Evolutionary conservation across 2,797 vertebrate species (phyloP), one percentile per base, ranked within the genome.

Genomic region (Eulemur coronatus): DNA sequence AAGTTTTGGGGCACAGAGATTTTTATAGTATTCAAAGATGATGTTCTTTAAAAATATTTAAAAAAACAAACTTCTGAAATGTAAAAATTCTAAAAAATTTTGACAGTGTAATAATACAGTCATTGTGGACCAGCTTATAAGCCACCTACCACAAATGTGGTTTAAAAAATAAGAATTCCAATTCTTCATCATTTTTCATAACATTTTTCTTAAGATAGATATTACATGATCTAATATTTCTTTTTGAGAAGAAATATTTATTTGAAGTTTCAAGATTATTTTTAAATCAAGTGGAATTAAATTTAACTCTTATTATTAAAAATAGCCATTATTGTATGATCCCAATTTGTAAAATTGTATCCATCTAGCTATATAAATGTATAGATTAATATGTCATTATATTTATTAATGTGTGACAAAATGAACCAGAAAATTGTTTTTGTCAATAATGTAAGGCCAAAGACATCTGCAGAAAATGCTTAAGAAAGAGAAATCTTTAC

Each of bases 201-300:
- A 70, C 20, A 90, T 89, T 75, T 85, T 91, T 57, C 43, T 78
- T 73, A 75, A 94, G 78, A 84, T 28, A 88, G 28, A 84, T 69
- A 13, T 63, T 50, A 33, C 7, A 63, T 50, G 3, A 86, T 78
- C 30, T 75, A 88, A 43, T 84, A 88, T 76, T 35, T 91, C 26
- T 91, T 94, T 92, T 50, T 48, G 20, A 59, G 30, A 93, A 93
- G n/a, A 7, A 91, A 69, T 82, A 38, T 67, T 89, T 89, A 84
- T 55, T 63, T 81, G 38, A 72, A 84, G 9, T 72, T 95, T 63
- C 65, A 15, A 1, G 7, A 63, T 72, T 88, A 80, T 3, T 20
- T 5, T 30, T 91, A 92, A 92, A 81, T 91, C 17, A 55, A 84
- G n/a, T 79, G 38, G n/a, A 90, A 84, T 50, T 88, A 5, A 75